Conservation (phyloP, 1,140 invertebrate genomes). For the Drusus annulatus region DNA sequence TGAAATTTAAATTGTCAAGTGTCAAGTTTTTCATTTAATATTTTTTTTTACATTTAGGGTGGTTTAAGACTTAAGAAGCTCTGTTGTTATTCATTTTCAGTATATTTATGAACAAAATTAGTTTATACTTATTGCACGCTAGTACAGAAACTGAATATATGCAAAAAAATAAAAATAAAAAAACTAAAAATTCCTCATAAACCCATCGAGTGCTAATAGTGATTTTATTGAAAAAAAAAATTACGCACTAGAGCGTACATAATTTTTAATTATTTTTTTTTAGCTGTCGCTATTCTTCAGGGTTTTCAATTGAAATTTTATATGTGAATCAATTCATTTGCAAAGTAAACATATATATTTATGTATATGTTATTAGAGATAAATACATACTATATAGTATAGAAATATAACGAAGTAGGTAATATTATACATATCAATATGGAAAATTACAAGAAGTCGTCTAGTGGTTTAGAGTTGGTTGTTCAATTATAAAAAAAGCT, state of each 20-base stretch:
- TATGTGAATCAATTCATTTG: constrained; percentile 6
- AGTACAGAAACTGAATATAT: neutral
- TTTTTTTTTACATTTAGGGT: constrained; percentile 7
- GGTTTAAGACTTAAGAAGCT: constrained; percentile 28
- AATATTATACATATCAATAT: neutral
- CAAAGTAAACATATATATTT: neutral
- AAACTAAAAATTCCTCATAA: neutral
- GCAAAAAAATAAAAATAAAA: too few species aligned
- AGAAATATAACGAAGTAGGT: neutral
- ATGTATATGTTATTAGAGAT: neutral
- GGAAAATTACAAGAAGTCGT: neutral
- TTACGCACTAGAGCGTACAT: too few species aligned
- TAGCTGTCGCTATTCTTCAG: too few species aligned
- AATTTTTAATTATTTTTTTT: too few species aligned
- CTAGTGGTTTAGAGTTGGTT: too few species aligned
- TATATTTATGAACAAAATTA: constrained; percentile 2
- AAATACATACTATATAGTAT: neutral
- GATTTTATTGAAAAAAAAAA: too few species aligned
- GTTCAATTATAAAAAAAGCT: too few species aligned
- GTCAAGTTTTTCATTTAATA: constrained; percentile 17
- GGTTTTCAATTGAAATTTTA: too few species aligned
- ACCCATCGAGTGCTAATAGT: neutral
- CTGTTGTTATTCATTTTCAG: neutral
- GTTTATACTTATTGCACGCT: neutral
- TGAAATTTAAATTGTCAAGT: constrained; percentile 45